Base-by-base conservation (phyloP, 2,888 invertebrate genomes). In the Netelia melanura region DNA sequence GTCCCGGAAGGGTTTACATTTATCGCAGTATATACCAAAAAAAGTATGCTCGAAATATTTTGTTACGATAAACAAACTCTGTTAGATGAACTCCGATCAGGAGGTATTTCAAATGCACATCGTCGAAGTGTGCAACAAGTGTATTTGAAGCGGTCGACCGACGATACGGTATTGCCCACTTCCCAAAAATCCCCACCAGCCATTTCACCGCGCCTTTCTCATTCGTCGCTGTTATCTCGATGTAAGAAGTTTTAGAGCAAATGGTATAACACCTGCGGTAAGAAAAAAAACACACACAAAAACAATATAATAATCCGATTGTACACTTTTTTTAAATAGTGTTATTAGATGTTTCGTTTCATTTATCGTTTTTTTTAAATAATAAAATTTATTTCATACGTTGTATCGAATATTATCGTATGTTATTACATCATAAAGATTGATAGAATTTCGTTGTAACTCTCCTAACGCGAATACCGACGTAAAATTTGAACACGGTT, bases 41-140 rank as follows among this genome's bases (percentile, higher is more conserved):
- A 48, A 48, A 48, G 48, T 48, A 3, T 48, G 2, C 14, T 48
- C 38, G 6, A 38, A 38, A 38, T 48, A 2, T 48, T 58, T 58
- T 58, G n/a, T 58, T 6, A 58, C 21, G n/a, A 17, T 58, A 11
- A 10, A 30, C 30, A n/a, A 62, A 62, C 25, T 62, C 23, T 62
- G 6, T 58, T 21, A 9, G 8, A 17, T 58, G 23, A 58, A 58
- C 14, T 25, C 44, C 2, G 6, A 48, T 14, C 61, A 43, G 23
- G 9, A 23, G 10, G 2, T 62, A 48, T 64, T 54, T 64, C 5
- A 64, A 52, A 54, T 30, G 75, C 38, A 30, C 64, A n/a, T 52
- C 38, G 75, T 52, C 11, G 52, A 75, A 75, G 5, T 64, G 64
- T 64, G 64, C 64, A 52, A 64, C 52, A 75, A 64, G 61, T 61